phyloP scores from a whole-genome alignment of 2,888 invertebrate genomes.

The Andrena haemorrhoa region DNA sequence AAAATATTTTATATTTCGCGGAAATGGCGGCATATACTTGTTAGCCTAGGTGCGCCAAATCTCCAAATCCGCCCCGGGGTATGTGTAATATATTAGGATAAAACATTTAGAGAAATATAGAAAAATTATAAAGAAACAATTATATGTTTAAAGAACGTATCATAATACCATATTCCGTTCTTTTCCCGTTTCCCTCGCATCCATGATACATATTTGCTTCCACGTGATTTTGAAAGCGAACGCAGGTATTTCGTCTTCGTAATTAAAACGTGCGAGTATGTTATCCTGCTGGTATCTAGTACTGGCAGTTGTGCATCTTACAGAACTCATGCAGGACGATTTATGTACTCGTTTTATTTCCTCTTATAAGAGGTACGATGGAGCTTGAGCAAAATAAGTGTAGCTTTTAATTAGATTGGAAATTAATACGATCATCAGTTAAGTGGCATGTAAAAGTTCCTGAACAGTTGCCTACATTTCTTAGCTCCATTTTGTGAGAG shows the following conservation, averaged over 20 bases:
- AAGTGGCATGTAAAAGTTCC: background rate
- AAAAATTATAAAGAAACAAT: too few species aligned
- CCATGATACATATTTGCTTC: constrained; percentile 2
- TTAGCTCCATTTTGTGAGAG: background rate
- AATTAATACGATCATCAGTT: background rate
- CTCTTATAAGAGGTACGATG: background rate
- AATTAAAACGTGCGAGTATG: constrained; percentile 5
- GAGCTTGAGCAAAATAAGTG: background rate
- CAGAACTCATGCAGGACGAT: background rate
- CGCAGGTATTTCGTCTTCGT: constrained; percentile 3
- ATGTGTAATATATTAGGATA: too few species aligned
- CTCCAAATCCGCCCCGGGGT: too few species aligned
- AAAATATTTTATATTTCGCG: too few species aligned
- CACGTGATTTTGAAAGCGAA: constrained; percentile 29
- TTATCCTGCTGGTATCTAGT: constrained; percentile 1
- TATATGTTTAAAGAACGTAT: too few species aligned
- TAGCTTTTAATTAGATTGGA: background rate
- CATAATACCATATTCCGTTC: too few species aligned
- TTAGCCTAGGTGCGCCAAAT: too few species aligned
- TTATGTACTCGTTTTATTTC: background rate
- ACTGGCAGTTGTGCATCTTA: background rate
- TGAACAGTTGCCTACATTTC: too few species aligned
- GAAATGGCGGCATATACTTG: too few species aligned
- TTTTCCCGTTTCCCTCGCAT: background rate
- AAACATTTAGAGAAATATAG: too few species aligned